Evolutionary conservation across 2,888 invertebrate species (phyloP).

Genomic region (Zootermopsis nevadensis): DNA sequence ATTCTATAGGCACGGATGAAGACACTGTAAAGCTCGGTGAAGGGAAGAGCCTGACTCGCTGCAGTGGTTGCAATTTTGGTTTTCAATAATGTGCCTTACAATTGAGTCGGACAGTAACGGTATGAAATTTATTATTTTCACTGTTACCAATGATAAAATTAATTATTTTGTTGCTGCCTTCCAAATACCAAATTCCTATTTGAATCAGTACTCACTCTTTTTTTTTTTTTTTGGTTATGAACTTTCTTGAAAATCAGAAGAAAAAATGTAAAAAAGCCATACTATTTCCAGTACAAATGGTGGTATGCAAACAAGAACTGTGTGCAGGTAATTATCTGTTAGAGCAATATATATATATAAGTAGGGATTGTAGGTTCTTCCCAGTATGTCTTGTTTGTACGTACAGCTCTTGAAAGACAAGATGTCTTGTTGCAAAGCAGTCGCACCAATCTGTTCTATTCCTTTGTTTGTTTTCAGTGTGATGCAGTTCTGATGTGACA

Average conservation of each 20-base stretch:
- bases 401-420: neutral
- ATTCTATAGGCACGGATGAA: constrained; percentile 67
- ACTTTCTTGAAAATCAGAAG: neutral
- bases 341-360: too few relatives aligned
- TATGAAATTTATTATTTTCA: neutral
- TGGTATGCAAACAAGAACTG: too few relatives aligned
- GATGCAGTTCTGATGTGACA: neutral
- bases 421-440: neutral
- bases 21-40: constrained; percentile 77
- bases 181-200: neutral
- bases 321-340: too few relatives aligned
- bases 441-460: neutral
- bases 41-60: constrained; percentile 74
- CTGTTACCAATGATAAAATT: neutral
- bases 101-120: neutral
- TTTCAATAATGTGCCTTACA: constrained; percentile 36
- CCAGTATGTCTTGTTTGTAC: neutral
- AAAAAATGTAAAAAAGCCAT: too few relatives aligned
- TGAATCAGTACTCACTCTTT: too few relatives aligned
- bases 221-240: neutral
- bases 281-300: too few relatives aligned
- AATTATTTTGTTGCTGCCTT: neutral
- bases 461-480: neutral
- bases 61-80: constrained; percentile 69
- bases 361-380: too few relatives aligned